Percentiles rank a stretch among this genome's conserved stretches.
phyloP scores from a whole-genome alignment of 2,797 vertebrate species.

The Tarsius wallacei region DNA sequence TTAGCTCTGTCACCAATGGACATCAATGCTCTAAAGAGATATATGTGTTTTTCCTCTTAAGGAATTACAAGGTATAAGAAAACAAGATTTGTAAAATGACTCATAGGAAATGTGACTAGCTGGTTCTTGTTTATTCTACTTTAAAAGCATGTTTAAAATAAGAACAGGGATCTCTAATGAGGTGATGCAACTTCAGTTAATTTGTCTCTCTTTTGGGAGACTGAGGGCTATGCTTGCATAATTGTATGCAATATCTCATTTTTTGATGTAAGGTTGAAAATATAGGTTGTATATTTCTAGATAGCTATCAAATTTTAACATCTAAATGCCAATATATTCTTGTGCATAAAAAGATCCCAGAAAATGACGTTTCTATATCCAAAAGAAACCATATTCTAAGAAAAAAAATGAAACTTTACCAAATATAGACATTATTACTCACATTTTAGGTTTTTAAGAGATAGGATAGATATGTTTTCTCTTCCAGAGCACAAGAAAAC shows the following conservation, averaged over 20 bases:
- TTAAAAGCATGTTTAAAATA: background rate
- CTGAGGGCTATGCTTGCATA: background rate
- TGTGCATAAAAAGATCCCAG: background rate
- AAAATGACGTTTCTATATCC: background rate
- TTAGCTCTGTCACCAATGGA: background rate
- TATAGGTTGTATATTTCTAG: background rate
- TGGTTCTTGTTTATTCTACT: conserved; percentile 18
- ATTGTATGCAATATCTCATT: background rate
- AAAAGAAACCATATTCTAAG: background rate
- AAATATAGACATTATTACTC: background rate
- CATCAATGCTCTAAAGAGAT: background rate
- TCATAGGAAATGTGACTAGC: background rate
- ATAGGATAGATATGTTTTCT: background rate
- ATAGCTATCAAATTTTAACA: background rate
- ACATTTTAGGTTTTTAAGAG: background rate
- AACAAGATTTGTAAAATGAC: background rate
- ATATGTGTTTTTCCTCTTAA: background rate
- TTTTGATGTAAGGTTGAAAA: background rate
- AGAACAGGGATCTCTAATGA: background rate
- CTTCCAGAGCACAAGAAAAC: background rate
- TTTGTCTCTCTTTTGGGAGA: background rate
- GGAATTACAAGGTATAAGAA: background rate
- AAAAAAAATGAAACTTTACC: background rate
- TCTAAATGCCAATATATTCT: background rate
- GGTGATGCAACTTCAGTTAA: background rate